Percentiles rank a stretch among this genome's conserved stretches.
Conservation (phyloP, 2,797 vertebrate genomes). For the Limnodromus scolopaceus region DNA sequence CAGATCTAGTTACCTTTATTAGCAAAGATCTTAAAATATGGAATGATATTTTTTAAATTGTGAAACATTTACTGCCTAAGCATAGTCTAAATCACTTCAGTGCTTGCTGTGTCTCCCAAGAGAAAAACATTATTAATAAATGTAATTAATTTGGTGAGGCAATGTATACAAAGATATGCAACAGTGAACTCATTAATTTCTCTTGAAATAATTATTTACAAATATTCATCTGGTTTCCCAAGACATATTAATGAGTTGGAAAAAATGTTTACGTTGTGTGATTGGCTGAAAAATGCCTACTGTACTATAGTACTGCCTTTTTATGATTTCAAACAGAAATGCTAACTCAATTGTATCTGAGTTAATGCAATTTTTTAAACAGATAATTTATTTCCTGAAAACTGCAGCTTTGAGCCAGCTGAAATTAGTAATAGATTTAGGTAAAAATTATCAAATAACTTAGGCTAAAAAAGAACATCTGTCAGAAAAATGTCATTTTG, state of each 20-base stretch:
- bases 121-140: constrained; percentile 73
- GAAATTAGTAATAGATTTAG: background rate
- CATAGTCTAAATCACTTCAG: constrained; percentile 44
- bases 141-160: constrained; percentile 74
- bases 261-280: constrained; percentile 23
- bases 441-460: background rate
- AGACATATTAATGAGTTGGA: constrained; percentile 62
- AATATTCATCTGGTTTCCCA: constrained; percentile 68
- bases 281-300: constrained; percentile 60
- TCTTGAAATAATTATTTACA: constrained; percentile 77
- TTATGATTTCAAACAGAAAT: background rate
- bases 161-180: constrained; percentile 73
- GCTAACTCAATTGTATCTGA: background rate
- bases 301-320: background rate
- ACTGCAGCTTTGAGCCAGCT: background rate
- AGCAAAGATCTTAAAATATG: constrained; percentile 16
- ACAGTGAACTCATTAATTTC: constrained; percentile 71
- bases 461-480: background rate
- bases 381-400: background rate
- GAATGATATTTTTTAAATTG: background rate
- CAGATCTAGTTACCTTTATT: background rate
- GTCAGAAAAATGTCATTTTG: background rate
- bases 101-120: constrained; percentile 15
- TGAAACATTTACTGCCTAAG: background rate
- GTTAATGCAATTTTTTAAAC: background rate